Base-by-base conservation (phyloP, 2,888 invertebrate species). In the Sussaba pulchella region DNA sequence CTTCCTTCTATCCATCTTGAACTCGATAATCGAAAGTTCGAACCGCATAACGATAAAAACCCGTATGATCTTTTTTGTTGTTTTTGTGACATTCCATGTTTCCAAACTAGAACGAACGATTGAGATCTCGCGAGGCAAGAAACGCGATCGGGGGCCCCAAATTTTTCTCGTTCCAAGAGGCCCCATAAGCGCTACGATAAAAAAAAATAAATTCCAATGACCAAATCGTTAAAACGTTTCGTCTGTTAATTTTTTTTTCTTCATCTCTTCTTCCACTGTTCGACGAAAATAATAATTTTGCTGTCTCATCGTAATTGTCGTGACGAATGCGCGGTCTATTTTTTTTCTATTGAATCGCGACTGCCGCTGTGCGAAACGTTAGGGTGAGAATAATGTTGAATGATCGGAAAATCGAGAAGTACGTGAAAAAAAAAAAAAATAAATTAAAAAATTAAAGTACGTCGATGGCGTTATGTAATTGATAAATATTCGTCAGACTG, bases 1-100 rank as follows among this genome's bases (percentile, higher is more conserved):
- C 63, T 54, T 69, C 26, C 36, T 14, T 45, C 31, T 41, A 14
- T 63, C 39, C 10, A 72, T 6, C 19, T 72, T 41, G 47, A 14
- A 14, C 21, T 39, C 4, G 21, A 17, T 31, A 2, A 31, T 52
- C n/a, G n/a, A 31, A 31, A 47, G 36, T 63, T 47, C 36, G 6
- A 61, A 5, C 12, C 61, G 78, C 82, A 79, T 76, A 81, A 82
- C 78, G 84, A 82, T 81, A 78, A 82, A 79, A 10, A 63, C 72
- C 76, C 77, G 75, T 83, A 69, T 83, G 83, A 83, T 85, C 82
- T 85, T 87, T 85, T 86, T 88, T 87, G 82, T 88, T 88, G 71
- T 89, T 89, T 80, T 89, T 89, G 84, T 87, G 85, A 90, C 90
- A 90, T 90, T 90, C 90, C 90, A 90, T 88, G 87, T 87, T 89